These are phyloP conservation scores for Trissolcus japonicus DNA, from an alignment of 2,888 invertebrate species.

Conservation along the genomic window DNA sequence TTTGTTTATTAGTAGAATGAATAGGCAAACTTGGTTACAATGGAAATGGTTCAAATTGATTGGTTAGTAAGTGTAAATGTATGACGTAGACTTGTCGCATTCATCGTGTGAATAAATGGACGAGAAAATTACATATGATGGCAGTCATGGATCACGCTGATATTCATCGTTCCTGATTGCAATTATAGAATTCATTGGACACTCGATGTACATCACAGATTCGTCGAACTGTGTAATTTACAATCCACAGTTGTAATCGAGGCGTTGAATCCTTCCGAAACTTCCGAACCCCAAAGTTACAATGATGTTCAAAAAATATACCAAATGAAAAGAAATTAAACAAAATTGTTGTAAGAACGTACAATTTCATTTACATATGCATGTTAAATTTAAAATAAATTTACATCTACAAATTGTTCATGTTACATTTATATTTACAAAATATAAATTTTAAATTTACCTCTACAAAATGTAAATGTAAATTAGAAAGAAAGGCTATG, in stretches of 20 bases:
- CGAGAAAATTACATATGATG: conserved; percentile 49
- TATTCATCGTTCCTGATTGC: conserved; percentile 47
- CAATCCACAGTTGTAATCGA: conserved; percentile 16
- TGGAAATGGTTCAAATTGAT: too few species aligned
- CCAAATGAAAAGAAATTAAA: too few species aligned
- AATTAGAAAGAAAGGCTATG: background rate
- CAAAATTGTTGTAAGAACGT: too few species aligned
- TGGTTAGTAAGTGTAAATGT: conserved; percentile 10
- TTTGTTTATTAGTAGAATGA: too few species aligned
- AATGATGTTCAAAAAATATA: conserved; percentile 4
- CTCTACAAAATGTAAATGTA: too few species aligned
- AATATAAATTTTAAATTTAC: too few species aligned
- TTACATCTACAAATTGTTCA: too few species aligned
- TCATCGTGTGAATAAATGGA: conserved; percentile 27
- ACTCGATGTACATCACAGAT: conserved; percentile 31
- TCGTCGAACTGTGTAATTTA: conserved; percentile 41
- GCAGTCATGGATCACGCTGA: conserved; percentile 40
- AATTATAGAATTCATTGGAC: conserved; percentile 41
- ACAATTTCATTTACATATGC: too few species aligned
- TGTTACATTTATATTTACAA: too few species aligned
- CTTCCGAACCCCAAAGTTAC: conserved; percentile 8
- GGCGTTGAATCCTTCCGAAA: background rate
- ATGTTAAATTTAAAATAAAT: too few species aligned
- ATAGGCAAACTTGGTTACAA: too few species aligned
- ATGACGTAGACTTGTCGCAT: conserved; percentile 8